A percentile compares a stretch with the other conserved stretches of the same genome.
Evolutionary conservation across 2,888 invertebrate species (phyloP).

Genomic region (Cantharis rustica): DNA sequence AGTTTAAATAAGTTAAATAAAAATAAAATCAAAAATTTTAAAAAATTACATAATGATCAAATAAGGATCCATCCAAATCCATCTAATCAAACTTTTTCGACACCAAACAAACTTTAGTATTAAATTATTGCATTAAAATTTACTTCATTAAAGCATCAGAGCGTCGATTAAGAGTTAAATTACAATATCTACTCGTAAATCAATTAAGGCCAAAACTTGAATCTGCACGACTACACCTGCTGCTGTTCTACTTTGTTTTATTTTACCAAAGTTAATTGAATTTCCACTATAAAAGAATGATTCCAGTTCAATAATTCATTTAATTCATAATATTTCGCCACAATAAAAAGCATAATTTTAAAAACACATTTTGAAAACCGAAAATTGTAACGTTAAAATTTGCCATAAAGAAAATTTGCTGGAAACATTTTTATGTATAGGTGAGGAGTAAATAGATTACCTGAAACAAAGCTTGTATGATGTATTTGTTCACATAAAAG

Average conservation of each 20-base stretch:
- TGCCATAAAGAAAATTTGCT: not conserved
- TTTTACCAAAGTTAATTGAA: not conserved
- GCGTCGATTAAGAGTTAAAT: not conserved
- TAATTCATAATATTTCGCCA: not conserved
- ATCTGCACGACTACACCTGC: not conserved
- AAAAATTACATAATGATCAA: too few relatives aligned
- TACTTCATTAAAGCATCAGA: too few relatives aligned
- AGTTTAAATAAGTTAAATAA: not conserved
- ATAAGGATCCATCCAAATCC: too few relatives aligned
- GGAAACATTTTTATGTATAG: not conserved
- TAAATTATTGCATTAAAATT: not conserved
- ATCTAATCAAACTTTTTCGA: not conserved
- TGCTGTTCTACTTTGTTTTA: not conserved
- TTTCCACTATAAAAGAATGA: not conserved
- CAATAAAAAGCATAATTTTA: not conserved
- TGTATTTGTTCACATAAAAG: not conserved
- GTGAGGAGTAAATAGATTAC: not conserved
- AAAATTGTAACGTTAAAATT: not conserved
- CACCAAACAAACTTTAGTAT: not conserved
- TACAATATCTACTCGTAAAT: not conserved
- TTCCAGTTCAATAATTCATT: not conserved
- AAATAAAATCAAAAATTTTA: not conserved
- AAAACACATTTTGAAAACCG: not conserved
- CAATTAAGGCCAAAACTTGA: not conserved
- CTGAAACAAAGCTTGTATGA: not conserved